These are phyloP conservation scores for Lasioglossum lativentre DNA, from an alignment of 2,888 invertebrate species.

Conservation along the genomic window DNA sequence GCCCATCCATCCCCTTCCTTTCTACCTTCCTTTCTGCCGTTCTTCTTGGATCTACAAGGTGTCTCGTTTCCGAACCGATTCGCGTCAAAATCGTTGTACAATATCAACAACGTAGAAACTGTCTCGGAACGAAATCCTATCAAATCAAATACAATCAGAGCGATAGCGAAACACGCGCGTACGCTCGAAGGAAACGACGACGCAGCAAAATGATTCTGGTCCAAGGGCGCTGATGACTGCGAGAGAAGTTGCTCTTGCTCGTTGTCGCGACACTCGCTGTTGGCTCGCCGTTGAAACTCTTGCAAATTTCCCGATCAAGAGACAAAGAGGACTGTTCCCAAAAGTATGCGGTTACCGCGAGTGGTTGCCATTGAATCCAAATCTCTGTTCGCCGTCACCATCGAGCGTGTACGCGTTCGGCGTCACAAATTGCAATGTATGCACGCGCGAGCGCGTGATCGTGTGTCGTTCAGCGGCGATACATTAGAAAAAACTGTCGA, in stretches of 20 bases:
- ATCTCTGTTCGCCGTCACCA: background rate
- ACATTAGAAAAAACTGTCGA: conserved; percentile 47
- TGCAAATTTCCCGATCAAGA: background rate
- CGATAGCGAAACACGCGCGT: conserved; percentile 45
- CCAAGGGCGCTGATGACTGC: background rate
- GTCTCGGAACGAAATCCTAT: conserved; percentile 25
- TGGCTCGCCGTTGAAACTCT: background rate
- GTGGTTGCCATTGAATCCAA: background rate
- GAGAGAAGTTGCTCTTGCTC: background rate
- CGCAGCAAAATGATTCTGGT: background rate
- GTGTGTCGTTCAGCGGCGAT: conserved; percentile 32
- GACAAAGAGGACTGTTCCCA: background rate
- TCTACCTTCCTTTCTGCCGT: background rate
- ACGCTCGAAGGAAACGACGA: background rate
- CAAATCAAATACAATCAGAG: conserved; percentile 34
- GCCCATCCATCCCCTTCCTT: background rate
- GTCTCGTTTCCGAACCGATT: conserved; percentile 23
- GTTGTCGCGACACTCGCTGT: background rate
- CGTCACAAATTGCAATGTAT: background rate
- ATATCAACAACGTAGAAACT: conserved; percentile 44
- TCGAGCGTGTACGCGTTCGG: background rate
- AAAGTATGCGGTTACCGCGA: background rate
- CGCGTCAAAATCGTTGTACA: conserved; percentile 46
- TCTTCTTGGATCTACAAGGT: conserved; percentile 3
- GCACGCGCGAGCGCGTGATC: background rate